Evolutionary conservation across 2,797 vertebrate genomes (phyloP).

Genomic region (Smutsia temminckii): DNA sequence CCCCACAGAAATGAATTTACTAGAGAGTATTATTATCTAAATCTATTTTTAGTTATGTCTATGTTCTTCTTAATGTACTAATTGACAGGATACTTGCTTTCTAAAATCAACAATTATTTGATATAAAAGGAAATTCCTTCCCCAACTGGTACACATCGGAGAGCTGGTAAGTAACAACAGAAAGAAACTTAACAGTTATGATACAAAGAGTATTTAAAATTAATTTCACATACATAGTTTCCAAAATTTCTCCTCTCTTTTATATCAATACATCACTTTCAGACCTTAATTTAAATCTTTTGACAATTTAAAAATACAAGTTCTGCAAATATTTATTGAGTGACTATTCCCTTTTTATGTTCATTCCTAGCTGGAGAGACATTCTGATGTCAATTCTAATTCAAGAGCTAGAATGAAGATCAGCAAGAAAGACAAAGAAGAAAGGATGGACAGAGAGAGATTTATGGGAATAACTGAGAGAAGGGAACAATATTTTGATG

Average conservation of each 20-base stretch:
- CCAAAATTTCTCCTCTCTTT: background rate
- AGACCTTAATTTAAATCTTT: background rate
- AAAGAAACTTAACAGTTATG: conserved; percentile 1
- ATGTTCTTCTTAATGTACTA: background rate
- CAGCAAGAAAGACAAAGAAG: background rate
- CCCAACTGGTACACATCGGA: background rate
- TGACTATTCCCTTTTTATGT: background rate
- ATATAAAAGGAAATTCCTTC: background rate
- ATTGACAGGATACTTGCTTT: background rate
- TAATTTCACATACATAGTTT: background rate
- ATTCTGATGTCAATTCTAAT: background rate
- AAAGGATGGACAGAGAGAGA: background rate
- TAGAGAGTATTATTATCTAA: conserved; percentile 1
- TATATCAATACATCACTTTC: background rate
- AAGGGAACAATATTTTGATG: background rate
- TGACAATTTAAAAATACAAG: background rate
- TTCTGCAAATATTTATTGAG: background rate
- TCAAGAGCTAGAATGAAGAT: background rate
- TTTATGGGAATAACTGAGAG: background rate
- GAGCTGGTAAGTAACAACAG: background rate
- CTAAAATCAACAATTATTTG: background rate
- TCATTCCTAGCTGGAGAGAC: background rate
- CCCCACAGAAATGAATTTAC: background rate
- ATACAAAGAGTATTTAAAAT: background rate
- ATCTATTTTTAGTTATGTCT: background rate